Percentiles rank a stretch among this genome's conserved stretches.
phyloP scores from a whole-genome alignment of 2,113 vertebrate genomes.

The Cepphus grylle region DNA sequence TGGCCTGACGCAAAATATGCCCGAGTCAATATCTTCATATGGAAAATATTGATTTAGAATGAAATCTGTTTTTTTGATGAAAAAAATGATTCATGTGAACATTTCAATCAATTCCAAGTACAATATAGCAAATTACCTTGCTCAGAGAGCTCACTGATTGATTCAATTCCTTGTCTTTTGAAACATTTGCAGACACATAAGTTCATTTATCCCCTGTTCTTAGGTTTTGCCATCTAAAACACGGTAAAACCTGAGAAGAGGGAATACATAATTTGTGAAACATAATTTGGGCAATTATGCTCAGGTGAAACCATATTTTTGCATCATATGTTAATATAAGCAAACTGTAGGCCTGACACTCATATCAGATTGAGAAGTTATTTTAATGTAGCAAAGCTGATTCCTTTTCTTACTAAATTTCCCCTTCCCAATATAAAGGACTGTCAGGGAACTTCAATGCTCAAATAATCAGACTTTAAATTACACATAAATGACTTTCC shows the following conservation, averaged over 20 bases:
- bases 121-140: neutral
- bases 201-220: neutral
- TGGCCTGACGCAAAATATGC: neutral
- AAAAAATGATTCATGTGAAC: neutral
- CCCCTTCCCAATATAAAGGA: neutral
- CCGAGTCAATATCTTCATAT: neutral
- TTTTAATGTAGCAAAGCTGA: neutral
- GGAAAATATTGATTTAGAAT: neutral
- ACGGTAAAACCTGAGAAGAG: no score
- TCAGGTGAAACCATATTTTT: neutral
- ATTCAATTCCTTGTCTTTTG: neutral
- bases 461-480: constrained; percentile 37
- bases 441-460: neutral
- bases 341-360: neutral
- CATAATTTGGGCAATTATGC: neutral
- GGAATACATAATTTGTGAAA: no score
- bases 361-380: neutral
- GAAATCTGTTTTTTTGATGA: neutral
- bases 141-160: neutral
- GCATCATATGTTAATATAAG: neutral
- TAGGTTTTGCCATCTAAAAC: neutral
- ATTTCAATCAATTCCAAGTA: neutral
- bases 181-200: neutral
- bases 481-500: constrained; percentile 9
- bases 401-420: neutral